phyloP scores from a whole-genome alignment of 2,113 vertebrate species.

The Corvus hawaiiensis region DNA sequence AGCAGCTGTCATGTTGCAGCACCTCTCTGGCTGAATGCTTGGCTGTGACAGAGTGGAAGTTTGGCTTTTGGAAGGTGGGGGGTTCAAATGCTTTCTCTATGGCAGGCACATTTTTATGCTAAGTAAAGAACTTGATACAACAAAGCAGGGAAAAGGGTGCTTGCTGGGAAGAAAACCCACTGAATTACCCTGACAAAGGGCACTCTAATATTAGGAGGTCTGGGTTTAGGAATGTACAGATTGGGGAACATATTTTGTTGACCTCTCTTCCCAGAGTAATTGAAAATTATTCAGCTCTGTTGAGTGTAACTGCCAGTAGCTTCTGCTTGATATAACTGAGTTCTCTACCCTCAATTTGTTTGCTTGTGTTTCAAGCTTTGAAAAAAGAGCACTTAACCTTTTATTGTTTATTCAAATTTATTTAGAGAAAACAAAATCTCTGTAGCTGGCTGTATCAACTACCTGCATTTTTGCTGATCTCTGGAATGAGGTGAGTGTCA shows the following conservation, averaged over 20 bases:
- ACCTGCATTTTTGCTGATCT: not conserved
- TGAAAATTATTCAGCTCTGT: constrained; percentile 59
- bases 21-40: not conserved
- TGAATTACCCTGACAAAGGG: not conserved
- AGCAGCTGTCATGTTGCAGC: not conserved
- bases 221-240: not conserved
- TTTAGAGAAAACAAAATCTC: constrained; percentile 34
- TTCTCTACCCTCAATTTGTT: constrained; percentile 51
- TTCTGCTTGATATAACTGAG: constrained; percentile 49
- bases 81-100: not conserved
- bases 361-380: constrained; percentile 28
- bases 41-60: not conserved
- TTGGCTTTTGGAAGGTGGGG: not conserved
- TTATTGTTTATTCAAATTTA: constrained; percentile 52
- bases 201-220: not conserved
- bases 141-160: not conserved
- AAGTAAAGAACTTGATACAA: not conserved
- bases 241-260: constrained; percentile 7
- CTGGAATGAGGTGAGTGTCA: not conserved
- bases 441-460: not conserved
- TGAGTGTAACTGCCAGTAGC: constrained; percentile 26
- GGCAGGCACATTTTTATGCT: not conserved
- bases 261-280: constrained; percentile 48
- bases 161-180: not conserved
- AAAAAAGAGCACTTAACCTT: constrained; percentile 50